Evolutionary conservation across 2,888 invertebrate species (phyloP).

Genomic region (Troilus luridus): DNA sequence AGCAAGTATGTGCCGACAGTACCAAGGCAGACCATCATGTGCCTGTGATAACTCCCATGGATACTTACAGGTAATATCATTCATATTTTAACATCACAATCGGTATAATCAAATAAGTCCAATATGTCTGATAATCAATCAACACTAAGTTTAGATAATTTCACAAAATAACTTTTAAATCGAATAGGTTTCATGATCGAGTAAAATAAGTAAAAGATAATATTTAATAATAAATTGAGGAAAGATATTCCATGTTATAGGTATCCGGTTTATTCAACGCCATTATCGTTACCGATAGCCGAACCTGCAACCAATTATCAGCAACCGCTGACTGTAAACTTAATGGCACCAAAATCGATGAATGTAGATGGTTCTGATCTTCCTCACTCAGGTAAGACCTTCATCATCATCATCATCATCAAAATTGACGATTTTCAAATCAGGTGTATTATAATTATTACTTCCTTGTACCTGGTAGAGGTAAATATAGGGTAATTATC

Average conservation of each 20-base stretch:
- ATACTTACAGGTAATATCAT: slow-evolving; percentile 25
- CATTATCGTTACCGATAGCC: slow-evolving; percentile 17
- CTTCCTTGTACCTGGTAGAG: too few species aligned
- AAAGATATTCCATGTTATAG: slow-evolving; percentile 5
- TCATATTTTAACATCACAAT: too few species aligned
- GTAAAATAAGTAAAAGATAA: not conserved
- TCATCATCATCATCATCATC: too few species aligned
- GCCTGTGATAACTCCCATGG: not conserved
- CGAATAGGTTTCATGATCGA: too few species aligned
- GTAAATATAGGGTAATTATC: too few species aligned
- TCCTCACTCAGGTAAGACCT: slow-evolving; percentile 72
- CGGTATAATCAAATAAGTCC: too few species aligned
- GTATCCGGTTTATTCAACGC: slow-evolving; percentile 51
- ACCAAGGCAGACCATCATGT: slow-evolving; percentile 29
- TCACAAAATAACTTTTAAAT: too few species aligned
- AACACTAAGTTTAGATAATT: not conserved
- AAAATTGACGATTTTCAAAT: too few species aligned
- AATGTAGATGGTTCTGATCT: slow-evolving; percentile 74
- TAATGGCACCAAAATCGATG: slow-evolving; percentile 69
- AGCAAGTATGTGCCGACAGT: slow-evolving; percentile 51
- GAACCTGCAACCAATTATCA: slow-evolving; percentile 55
- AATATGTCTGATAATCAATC: not conserved
- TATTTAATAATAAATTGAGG: not conserved
- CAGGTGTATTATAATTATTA: too few species aligned
- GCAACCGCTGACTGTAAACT: slow-evolving; percentile 65